These are phyloP conservation scores for Turdus rufiventris DNA, from an alignment of 2,113 vertebrate genomes.

Conservation along the genomic window DNA sequence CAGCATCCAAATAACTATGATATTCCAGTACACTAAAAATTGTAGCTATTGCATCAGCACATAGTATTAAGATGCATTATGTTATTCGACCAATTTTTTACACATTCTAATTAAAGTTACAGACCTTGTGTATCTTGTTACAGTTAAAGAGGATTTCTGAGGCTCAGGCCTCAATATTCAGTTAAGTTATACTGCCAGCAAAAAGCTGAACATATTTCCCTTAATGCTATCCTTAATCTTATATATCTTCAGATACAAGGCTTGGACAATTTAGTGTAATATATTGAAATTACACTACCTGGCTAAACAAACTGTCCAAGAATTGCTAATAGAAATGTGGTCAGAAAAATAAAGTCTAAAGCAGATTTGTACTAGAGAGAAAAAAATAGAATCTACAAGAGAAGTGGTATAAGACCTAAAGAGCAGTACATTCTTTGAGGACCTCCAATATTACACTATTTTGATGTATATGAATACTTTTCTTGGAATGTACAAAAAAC, in stretches of 20 bases:
- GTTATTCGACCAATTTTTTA: slow-evolving; percentile 14
- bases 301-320: slow-evolving; percentile 2
- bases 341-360: background rate
- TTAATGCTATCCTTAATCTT: slow-evolving; percentile 41
- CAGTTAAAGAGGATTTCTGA: slow-evolving; percentile 14
- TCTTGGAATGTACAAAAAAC: background rate
- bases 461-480: background rate
- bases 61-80: background rate
- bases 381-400: background rate
- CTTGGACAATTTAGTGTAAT: background rate
- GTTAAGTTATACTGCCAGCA: background rate
- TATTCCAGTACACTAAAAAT: background rate
- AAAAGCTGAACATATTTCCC: slow-evolving; percentile 26
- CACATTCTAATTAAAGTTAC: background rate
- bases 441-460: background rate
- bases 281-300: background rate
- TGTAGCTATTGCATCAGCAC: background rate
- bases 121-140: background rate
- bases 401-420: background rate
- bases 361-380: background rate
- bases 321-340: background rate
- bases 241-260: background rate
- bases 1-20: background rate
- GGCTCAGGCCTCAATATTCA: background rate
- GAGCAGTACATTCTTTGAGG: background rate